Conservation (phyloP, 2,113 vertebrate genomes). For the Bathybates hornii region DNA sequence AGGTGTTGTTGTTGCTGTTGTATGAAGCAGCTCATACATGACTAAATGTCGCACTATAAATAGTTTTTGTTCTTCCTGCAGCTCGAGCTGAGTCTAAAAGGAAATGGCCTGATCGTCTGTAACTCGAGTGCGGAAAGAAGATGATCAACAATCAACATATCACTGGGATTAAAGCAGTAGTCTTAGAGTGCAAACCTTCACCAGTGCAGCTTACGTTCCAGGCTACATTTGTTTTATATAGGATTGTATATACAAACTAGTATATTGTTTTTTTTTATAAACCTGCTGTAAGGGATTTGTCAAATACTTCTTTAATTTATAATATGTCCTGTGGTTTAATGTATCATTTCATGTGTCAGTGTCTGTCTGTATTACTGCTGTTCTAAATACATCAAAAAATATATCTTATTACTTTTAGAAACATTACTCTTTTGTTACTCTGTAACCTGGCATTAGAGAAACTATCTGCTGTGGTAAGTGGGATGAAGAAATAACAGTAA, state of each 20-base stretch:
- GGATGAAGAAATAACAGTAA: background rate
- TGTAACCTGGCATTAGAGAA: fast-evolving
- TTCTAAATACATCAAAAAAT: background rate
- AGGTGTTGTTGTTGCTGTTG: background rate
- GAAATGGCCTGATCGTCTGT: fast-evolving
- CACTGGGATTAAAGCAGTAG: background rate
- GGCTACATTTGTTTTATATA: fast-evolving
- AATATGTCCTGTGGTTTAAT: fast-evolving
- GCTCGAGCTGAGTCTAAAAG: background rate
- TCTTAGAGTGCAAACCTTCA: background rate
- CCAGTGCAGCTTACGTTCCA: fast-evolving
- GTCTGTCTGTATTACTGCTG: background rate
- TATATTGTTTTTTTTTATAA: background rate
- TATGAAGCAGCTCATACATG: fast-evolving
- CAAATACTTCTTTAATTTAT: background rate
- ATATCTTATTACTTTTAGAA: fast-evolving
- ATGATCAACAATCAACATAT: background rate
- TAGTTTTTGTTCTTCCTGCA: background rate
- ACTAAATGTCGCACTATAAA: background rate
- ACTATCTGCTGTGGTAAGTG: fast-evolving
- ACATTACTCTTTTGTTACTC: background rate
- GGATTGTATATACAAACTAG: background rate
- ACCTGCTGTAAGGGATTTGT: fast-evolving
- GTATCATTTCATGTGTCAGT: background rate
- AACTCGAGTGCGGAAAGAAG: fast-evolving